Evolutionary conservation across 1,140 invertebrate species (phyloP), one percentile per base, ranked within the genome.

Genomic region (Macrobrachium rosenbergii): DNA sequence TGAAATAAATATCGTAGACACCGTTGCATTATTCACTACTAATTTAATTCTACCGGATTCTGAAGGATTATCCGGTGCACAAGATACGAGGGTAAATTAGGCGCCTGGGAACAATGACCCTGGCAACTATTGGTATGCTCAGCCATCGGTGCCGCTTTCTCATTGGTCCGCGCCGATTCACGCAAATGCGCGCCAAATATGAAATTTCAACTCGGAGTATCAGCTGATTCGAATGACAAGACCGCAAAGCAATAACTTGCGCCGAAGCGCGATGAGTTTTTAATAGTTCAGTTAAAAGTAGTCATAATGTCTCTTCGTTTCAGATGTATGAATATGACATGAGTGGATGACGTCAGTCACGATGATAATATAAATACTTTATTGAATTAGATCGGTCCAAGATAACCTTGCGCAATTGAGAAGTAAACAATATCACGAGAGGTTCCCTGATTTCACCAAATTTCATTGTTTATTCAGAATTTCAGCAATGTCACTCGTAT

Each of bases 41-140:
- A 23, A 62, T 28, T 2, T 62, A 72, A n/a, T 87, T 72, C 81
- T 82, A 81, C 78, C 85, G 85, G 64, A 79, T 87, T 87, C 72
- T 37, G 63, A 82, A 75, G 23, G 11, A 17, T 14, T 60, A 12
- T 23, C 67, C n/a, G 28, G 59, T 23, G 67, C 19, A 62, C 59
- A 58, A 81, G 72, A 81, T 81, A 80, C 2, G 58, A 63, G 78
- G 78, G 59, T 43, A 21, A 63, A 72, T 81, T 76, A 64, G 72
- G 79, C 78, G 85, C 23, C 58, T 75, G 85, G 45, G 85, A 80
- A 87, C 85, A 87, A 87, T 87, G 85, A 87, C 85, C 85, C 85
- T 87, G 12, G 59, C 69, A 76, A 81, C 77, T 28, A 75, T 87
- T 87, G 85, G 85, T 82, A 87, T 63, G 52, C 52, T 58, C 28